Conservation (phyloP, 2,797 vertebrate species). For the Aulostomus chinensis region DNA sequence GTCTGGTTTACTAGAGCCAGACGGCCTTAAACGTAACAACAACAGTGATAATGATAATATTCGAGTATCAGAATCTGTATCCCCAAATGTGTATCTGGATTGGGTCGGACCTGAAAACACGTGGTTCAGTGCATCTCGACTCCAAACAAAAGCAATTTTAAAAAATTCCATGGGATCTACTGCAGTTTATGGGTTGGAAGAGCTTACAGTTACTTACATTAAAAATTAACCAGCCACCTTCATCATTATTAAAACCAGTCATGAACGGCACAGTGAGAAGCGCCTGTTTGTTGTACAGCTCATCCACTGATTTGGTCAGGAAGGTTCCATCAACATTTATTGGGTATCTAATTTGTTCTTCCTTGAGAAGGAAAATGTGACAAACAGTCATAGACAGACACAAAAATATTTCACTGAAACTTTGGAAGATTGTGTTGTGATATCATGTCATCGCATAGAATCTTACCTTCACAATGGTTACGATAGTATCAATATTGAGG, state of each 20-base stretch:
- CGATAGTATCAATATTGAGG: slow-evolving; percentile 45
- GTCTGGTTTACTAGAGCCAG: too few relatives aligned
- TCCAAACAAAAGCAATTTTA: too few relatives aligned
- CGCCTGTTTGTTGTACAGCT: slow-evolving; percentile 53
- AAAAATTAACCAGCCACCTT: slow-evolving; percentile 61
- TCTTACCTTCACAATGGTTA: slow-evolving; percentile 45
- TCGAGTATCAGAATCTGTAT: too few relatives aligned
- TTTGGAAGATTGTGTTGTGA: too few relatives aligned
- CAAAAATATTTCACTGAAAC: too few relatives aligned
- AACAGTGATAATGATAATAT: too few relatives aligned
- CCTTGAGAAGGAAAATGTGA: slow-evolving; percentile 47
- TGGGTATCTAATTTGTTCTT: accelerated
- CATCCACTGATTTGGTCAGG: slow-evolving; percentile 56
- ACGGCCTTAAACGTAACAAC: too few relatives aligned
- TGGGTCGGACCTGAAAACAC: too few relatives aligned
- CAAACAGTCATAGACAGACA: too few relatives aligned
- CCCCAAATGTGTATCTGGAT: too few relatives aligned
- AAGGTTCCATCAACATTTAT: slow-evolving; percentile 65
- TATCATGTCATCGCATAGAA: too few relatives aligned
- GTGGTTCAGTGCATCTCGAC: too few relatives aligned
- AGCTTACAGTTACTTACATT: slow-evolving; percentile 51
- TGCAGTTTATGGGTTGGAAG: background rate
- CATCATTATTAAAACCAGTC: slow-evolving; percentile 73
- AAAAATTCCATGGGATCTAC: background rate
- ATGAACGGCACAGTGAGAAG: slow-evolving; percentile 74